phyloP scores from a whole-genome alignment of 1,140 invertebrate genomes.

The Sarcophaga peregrina region DNA sequence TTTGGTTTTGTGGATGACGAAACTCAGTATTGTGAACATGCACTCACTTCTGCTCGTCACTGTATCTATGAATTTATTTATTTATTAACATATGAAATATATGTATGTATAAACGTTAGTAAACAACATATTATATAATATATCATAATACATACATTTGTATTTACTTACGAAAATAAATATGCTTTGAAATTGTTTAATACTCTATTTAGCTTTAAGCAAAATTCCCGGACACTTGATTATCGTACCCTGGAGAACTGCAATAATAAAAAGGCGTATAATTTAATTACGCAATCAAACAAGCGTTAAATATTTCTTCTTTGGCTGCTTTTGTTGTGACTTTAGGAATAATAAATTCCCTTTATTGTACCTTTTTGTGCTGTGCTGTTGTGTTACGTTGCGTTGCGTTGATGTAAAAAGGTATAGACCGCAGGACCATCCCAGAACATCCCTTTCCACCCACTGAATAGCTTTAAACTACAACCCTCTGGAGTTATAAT shows the following conservation, averaged over 20 bases:
- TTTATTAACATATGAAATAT: too few relatives aligned
- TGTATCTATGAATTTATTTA: too few relatives aligned
- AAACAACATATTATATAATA: too few relatives aligned
- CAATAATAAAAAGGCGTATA: conserved; percentile 50
- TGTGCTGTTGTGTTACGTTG: neutral
- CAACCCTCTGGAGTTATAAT: conserved; percentile 42
- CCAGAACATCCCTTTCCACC: neutral
- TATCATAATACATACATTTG: too few relatives aligned
- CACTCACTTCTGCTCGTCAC: too few relatives aligned
- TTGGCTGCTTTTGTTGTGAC: conserved; percentile 38
- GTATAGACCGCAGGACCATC: neutral
- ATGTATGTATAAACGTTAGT: too few relatives aligned
- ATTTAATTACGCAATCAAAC: conserved; percentile 66
- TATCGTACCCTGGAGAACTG: conserved; percentile 46
- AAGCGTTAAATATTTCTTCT: conserved; percentile 61
- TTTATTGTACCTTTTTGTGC: neutral
- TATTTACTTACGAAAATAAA: too few relatives aligned
- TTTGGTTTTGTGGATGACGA: too few relatives aligned
- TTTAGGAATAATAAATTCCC: conserved; percentile 4
- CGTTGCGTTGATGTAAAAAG: neutral
- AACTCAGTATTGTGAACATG: too few relatives aligned
- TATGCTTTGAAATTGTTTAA: too few relatives aligned
- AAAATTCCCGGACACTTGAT: conserved; percentile 46
- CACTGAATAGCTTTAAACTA: conserved; percentile 10
- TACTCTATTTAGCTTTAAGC: neutral